Conservation (phyloP, 2,797 vertebrate genomes). For the Liasis olivaceus region DNA sequence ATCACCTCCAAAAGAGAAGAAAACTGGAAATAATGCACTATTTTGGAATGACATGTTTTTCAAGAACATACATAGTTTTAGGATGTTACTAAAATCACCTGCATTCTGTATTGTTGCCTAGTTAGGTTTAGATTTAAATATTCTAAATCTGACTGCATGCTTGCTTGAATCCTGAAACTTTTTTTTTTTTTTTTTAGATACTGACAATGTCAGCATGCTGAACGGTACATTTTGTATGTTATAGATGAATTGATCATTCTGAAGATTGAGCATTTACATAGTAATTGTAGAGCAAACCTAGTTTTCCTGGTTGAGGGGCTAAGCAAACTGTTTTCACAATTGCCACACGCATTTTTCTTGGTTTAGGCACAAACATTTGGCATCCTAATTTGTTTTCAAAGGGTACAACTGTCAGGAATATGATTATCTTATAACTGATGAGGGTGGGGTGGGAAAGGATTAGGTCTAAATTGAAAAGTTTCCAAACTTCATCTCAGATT, state of each 20-base stretch:
- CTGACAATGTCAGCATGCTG: no score
- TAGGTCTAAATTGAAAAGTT: not conserved
- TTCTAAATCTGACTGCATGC: not conserved
- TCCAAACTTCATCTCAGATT: not conserved
- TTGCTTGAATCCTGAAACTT: not conserved
- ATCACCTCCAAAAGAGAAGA: not conserved
- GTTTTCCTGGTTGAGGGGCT: conserved; percentile 35
- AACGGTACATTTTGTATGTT: not conserved
- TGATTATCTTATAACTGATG: conserved; percentile 10
- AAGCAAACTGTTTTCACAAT: conserved; percentile 24
- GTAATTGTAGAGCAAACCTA: not conserved
- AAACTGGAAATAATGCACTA: not conserved
- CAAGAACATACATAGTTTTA: not conserved
- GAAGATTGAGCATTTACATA: conserved; percentile 8
- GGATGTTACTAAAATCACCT: not conserved
- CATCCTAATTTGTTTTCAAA: conserved; percentile 52
- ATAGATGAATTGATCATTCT: not conserved
- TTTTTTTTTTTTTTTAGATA: not conserved
- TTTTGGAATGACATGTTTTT: not conserved
- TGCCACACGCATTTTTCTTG: conserved; percentile 46
- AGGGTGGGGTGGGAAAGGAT: not conserved
- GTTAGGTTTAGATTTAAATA: not conserved
- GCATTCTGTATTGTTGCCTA: not conserved
- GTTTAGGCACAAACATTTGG: conserved; percentile 40
- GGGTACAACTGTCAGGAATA: conserved; percentile 39